These are phyloP conservation scores for Dinothrombium tinctorium DNA, from an alignment of 1,140 invertebrate species.

Conservation along the genomic window DNA sequence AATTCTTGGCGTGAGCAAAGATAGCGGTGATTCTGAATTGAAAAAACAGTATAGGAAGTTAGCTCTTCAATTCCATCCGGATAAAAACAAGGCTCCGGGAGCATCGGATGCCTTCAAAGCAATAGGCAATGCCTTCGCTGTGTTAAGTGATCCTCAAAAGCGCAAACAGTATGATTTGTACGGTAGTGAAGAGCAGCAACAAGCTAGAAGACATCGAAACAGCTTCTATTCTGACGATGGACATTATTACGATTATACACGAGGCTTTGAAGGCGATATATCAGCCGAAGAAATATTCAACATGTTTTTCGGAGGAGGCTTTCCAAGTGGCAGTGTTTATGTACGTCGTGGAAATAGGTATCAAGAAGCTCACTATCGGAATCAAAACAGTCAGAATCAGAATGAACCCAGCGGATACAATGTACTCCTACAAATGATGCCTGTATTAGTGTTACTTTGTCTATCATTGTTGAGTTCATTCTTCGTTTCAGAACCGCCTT, in stretches of 20 bases:
- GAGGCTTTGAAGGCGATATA: conserved; percentile 75
- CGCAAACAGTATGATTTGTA: conserved; percentile 79
- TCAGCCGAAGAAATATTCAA: conserved; percentile 95
- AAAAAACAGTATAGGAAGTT: conserved; percentile 93
- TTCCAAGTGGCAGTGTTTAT: conserved; percentile 49
- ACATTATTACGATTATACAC: conserved; percentile 33
- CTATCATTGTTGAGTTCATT: conserved; percentile 80
- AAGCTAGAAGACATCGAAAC: conserved; percentile 14
- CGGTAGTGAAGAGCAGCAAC: conserved; percentile 30
- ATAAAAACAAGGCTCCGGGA: conserved; percentile 78
- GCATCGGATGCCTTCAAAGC: conserved; percentile 94
- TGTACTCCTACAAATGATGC: conserved; percentile 55
- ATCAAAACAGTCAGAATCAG: conserved; percentile 2
- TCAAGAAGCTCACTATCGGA: conserved; percentile 8
- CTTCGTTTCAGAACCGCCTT: conserved; percentile 79
- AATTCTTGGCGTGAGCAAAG: conserved; percentile 68
- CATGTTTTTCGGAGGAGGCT: conserved; percentile 94
- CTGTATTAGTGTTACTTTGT: conserved; percentile 66
- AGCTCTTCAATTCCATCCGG: conserved; percentile 85
- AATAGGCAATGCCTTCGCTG: conserved; percentile 79
- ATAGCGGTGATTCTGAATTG: conserved; percentile 72
- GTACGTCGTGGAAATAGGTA: conserved; percentile 30
- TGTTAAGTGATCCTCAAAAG: conserved; percentile 77
- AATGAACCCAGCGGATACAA: conserved; percentile 34
- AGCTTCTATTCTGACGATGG: conserved; percentile 12